A percentile compares a stretch with the other conserved stretches of the same genome.
Conservation (phyloP, 2,888 invertebrate species). For the Cosmorhoe ocellata region DNA sequence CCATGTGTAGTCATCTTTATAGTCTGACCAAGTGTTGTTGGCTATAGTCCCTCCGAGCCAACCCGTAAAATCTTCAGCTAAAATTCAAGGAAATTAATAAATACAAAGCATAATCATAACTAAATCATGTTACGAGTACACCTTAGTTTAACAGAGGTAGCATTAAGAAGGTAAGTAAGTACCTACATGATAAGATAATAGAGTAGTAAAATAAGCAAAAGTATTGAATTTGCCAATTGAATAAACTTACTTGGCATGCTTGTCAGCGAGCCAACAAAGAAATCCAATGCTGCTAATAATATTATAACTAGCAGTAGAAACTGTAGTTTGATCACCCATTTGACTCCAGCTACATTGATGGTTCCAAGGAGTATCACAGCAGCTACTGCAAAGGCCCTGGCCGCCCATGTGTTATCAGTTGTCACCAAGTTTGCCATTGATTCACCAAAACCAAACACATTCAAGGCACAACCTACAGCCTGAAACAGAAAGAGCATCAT, state of each 20-base stretch:
- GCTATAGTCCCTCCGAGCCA: conserved; percentile 91
- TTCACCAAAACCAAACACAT: conserved; percentile 98
- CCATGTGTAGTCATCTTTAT: conserved; percentile 92
- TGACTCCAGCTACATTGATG: conserved; percentile 98
- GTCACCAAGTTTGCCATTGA: conserved; percentile 94
- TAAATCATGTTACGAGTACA: too few species aligned
- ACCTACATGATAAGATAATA: too few species aligned
- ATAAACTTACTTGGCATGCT: conserved; percentile 87
- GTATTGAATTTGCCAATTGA: too few species aligned
- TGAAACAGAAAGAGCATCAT: conserved; percentile 55
- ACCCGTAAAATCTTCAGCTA: conserved; percentile 88
- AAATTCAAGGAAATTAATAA: conserved; percentile 1
- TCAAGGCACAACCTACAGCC: conserved; percentile 98
- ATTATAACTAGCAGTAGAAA: conserved; percentile 93
- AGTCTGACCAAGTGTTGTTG: conserved; percentile 91
- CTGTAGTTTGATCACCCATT: conserved; percentile 98
- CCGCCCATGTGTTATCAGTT: conserved; percentile 89
- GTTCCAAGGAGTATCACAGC: conserved; percentile 93
- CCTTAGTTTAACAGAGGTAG: too few species aligned
- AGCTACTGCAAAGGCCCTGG: conserved; percentile 92
- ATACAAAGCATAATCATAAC: too few species aligned
- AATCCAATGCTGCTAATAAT: conserved; percentile 94
- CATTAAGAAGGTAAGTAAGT: too few species aligned
- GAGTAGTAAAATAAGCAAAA: too few species aligned
- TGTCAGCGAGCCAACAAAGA: conserved; percentile 94